Conservation (phyloP, 2,888 invertebrate genomes). For the Myathropa florea region DNA sequence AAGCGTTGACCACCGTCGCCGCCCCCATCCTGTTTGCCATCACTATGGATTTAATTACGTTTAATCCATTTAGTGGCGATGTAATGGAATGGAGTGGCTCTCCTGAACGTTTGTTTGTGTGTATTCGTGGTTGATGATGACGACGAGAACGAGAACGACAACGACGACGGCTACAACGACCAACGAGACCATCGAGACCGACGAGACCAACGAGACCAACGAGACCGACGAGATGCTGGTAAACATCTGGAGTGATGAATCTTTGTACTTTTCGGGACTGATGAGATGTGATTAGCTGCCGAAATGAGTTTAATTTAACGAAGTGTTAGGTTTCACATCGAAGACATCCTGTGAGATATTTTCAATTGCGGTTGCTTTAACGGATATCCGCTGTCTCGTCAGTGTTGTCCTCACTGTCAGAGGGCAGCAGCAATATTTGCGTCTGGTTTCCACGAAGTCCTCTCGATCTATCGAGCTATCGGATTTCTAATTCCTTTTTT, state of each 20-base stretch:
- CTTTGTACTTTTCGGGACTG: constrained; percentile 56
- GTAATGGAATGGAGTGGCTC: constrained; percentile 56
- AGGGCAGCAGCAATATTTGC: constrained; percentile 19
- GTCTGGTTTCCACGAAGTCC: background rate
- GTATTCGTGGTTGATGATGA: constrained; percentile 8
- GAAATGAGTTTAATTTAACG: constrained; percentile 63
- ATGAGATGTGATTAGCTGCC: constrained; percentile 63
- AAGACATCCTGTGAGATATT: constrained; percentile 33
- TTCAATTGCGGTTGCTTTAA: constrained; percentile 48
- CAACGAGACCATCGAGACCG: background rate
- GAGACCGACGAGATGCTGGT: constrained; percentile 1
- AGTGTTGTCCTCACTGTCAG: constrained; percentile 2
- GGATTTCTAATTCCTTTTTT: constrained; percentile 35
- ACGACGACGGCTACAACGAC: constrained; percentile 7
- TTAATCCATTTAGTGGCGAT: constrained; percentile 60
- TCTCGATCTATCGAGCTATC: background rate
- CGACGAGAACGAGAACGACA: background rate
- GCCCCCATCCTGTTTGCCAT: background rate
- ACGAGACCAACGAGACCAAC: background rate
- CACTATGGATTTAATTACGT: constrained; percentile 59
- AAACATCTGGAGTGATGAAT: constrained; percentile 59
- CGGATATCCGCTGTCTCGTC: constrained; percentile 38
- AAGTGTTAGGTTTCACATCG: constrained; percentile 58
- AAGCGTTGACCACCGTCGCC: background rate
- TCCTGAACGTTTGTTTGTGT: constrained; percentile 28